Evolutionary conservation across 1,140 invertebrate genomes (phyloP).

Genomic region (Lerema accius): DNA sequence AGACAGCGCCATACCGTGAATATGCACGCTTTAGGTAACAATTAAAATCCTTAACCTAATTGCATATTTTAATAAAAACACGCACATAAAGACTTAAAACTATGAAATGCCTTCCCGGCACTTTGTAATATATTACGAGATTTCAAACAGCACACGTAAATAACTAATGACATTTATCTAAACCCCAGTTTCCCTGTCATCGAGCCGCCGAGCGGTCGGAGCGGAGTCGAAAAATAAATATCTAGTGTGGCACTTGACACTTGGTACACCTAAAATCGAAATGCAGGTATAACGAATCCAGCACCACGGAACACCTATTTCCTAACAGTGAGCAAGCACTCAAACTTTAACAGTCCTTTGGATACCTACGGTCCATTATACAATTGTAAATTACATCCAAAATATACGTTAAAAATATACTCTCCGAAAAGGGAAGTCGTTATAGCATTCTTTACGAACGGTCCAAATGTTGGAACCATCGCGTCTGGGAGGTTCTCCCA

Average conservation of each 20-base stretch:
- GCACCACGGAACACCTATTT: slow-evolving; percentile 73
- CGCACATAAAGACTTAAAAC: slow-evolving; percentile 71
- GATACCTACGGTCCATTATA: slow-evolving; percentile 46
- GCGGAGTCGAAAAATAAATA: slow-evolving; percentile 68
- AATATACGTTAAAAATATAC: slow-evolving; percentile 75
- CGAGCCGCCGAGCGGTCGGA: slow-evolving; percentile 47
- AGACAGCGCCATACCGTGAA: slow-evolving; percentile 48
- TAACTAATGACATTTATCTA: slow-evolving; percentile 65
- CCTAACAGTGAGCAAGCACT: slow-evolving; percentile 80
- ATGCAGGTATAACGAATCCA: slow-evolving; percentile 59
- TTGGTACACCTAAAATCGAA: slow-evolving; percentile 50
- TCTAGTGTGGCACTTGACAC: slow-evolving; percentile 73
- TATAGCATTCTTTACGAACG: slow-evolving; percentile 33
- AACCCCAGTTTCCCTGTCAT: slow-evolving; percentile 64
- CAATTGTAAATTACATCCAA: slow-evolving; percentile 78
- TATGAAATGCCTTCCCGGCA: slow-evolving; percentile 57
- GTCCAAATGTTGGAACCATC: slow-evolving; percentile 43
- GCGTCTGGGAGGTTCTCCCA: slow-evolving; percentile 45
- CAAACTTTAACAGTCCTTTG: slow-evolving; percentile 60
- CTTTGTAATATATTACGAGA: slow-evolving; percentile 78
- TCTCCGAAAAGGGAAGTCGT: slow-evolving; percentile 57
- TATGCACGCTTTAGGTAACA: slow-evolving; percentile 74
- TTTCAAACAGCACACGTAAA: slow-evolving; percentile 77
- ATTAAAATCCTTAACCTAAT: slow-evolving; percentile 73
- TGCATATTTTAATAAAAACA: slow-evolving; percentile 78